Base-by-base conservation (phyloP, 2,797 vertebrate species). In the Benthosema pterotum region DNA sequence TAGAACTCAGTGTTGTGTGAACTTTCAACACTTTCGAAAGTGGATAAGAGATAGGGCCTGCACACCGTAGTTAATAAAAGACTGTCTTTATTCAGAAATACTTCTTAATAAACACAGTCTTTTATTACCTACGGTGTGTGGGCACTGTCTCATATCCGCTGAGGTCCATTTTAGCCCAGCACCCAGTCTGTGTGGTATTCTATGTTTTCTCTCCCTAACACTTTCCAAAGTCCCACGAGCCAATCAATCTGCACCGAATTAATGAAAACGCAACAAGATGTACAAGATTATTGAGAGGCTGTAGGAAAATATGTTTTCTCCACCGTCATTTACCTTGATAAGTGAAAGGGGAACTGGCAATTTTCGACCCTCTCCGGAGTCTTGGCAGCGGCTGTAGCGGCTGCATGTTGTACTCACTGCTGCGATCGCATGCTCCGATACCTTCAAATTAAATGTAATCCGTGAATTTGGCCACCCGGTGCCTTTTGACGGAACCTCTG, bases 401-500 rank as follows among this genome's bases (percentile, higher is more conserved):
- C n/a, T n/a, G 13, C 46, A 82, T 25, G 22, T 70, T 38, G 71
- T 64, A 81, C 75, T 73, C 57, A n/a, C n/a, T n/a, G n/a, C n/a
- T n/a, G n/a, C 74, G 80, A 77, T 86, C 83, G 87, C 80, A 9
- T n/a, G n/a, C 32, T 9, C 32, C 32, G 83, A 82, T 22, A 79
- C 80, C 62, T 28, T 64, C 72, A 71, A 80, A 87, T 88, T 85
- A 84, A 80, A 84, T 78, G 63, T 89, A 87, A 91, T 89, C 86
- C 86, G 80, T 80, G 80, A 75, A 85, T 86, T 80, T 84, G 86
- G 72, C 86, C 87, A 82, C 80, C 88, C 67, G 28, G 81, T 55
- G 80, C 77, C 81, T 88, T 88, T 85, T 79, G 86, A 82, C 83
- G 74, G 85, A 86, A 69, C 83, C 86, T 81, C 87, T 72, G 77